phyloP scores from a whole-genome alignment of 2,888 invertebrate species.

The Phlogophora meticulosa region DNA sequence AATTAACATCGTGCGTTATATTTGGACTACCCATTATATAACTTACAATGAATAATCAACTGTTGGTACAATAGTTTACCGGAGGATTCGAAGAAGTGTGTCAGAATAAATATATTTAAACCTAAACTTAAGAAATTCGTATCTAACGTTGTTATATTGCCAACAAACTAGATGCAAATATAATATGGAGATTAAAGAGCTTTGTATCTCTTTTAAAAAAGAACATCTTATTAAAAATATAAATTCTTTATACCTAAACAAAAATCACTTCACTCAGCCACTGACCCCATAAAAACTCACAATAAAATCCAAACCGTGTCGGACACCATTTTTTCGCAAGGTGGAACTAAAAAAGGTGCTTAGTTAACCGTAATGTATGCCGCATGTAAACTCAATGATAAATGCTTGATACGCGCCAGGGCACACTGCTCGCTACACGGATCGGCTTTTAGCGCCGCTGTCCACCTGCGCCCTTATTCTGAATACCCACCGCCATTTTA shows the following conservation, averaged over 20 bases:
- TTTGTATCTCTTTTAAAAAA: no score
- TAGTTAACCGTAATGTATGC: slow-evolving; percentile 77
- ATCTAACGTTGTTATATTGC: no score
- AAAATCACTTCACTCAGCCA: slow-evolving; percentile 2
- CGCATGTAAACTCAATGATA: slow-evolving; percentile 76
- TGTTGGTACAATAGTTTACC: no score
- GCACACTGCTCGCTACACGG: slow-evolving; percentile 69
- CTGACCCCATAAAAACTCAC: slow-evolving; percentile 37
- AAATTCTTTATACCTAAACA: background rate
- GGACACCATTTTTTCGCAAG: slow-evolving; percentile 48
- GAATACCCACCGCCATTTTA: slow-evolving; percentile 57
- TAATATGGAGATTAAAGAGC: no score
- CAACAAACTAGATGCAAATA: no score
- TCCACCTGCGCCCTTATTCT: slow-evolving; percentile 74
- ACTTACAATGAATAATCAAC: no score
- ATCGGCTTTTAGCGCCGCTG: slow-evolving; percentile 76
- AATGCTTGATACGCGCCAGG: slow-evolving; percentile 73
- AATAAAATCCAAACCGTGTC: slow-evolving; percentile 51
- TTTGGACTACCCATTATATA: no score
- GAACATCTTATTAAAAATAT: no score
- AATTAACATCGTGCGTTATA: no score
- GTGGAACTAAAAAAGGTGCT: slow-evolving; percentile 68
- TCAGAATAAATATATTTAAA: no score
- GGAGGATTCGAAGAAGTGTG: no score
- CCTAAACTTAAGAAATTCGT: no score